phyloP scores from a whole-genome alignment of 2,797 vertebrate genomes.

The Cynopterus sphinx region DNA sequence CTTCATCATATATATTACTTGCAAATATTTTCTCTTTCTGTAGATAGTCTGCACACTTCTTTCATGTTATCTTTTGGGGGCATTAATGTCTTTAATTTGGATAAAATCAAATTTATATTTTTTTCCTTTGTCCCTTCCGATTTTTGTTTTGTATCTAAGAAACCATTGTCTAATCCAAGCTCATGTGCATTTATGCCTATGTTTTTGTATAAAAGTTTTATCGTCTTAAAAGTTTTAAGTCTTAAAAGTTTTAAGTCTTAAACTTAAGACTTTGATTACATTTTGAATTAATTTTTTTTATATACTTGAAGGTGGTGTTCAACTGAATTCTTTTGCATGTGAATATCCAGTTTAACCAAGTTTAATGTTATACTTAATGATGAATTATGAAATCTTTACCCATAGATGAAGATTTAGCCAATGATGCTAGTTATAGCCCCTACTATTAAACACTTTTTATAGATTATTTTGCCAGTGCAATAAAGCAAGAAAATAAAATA shows the following conservation, averaged over 20 bases:
- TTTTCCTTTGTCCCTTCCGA: background rate
- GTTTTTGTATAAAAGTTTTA: background rate
- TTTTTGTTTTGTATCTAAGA: background rate
- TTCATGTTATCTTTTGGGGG: background rate
- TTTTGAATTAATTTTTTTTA: constrained; percentile 1
- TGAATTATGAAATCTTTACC: background rate
- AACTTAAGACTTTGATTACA: background rate
- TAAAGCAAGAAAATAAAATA: background rate
- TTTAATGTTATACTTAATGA: background rate
- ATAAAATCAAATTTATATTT: background rate
- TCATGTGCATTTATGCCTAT: background rate
- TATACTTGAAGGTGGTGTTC: background rate
- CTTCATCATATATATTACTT: background rate
- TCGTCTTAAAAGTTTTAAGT: background rate
- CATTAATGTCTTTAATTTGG: background rate
- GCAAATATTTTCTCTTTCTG: background rate
- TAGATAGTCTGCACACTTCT: background rate
- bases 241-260: background rate
- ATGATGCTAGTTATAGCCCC: background rate
- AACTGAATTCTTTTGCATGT: background rate
- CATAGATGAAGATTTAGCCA: background rate
- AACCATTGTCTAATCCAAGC: background rate
- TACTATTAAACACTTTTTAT: background rate
- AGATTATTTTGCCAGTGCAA: background rate
- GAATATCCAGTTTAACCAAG: background rate